Evolutionary conservation across 2,888 invertebrate genomes (phyloP), one percentile per base, ranked within the genome.

Genomic region (Spatulosminthurus flaviceps): DNA sequence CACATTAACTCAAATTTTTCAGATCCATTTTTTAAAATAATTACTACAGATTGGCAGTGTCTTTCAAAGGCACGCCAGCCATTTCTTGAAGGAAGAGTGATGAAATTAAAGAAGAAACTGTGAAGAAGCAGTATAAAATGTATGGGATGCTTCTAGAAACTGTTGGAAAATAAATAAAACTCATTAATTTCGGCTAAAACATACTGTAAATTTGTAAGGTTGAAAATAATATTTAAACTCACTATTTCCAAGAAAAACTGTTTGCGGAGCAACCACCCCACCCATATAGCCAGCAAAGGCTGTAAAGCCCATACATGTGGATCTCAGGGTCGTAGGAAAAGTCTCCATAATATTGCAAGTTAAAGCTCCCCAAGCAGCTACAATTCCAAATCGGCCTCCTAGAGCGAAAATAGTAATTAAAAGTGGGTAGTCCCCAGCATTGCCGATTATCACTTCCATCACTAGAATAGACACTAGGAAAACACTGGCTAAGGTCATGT

Each of bases 241-340:
- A 84, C 84, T 22, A 66, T 77, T 82, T 69, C 82, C 84, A 7
- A 84, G 70, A 70, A 79, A 82, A 2, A 82, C 83, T 73, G 82
- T 74, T 76, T 83, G 84, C 5, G 84, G 84, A 19, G 84, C 83
- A 13, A 83, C 67, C 24, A 84, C 78, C n/a, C 84, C 83, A 34
- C 83, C 81, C 22, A 84, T 22, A 28, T 81, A 82, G 0, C 82
- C 83, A 13, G 82, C 82, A 24, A 82, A 78, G n/a, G 81, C 79
- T 60, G 84, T 84, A 60, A 84, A 77, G 26, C 84, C 83, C 26
- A 84, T 78, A 21, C 81, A 82, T 0, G 81, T 77, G 0, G 82
- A 80, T 19, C 84, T 51, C 13, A 83, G 75, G 9, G 80, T 73
- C 0, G 84, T 84, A 5, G 84, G 84, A 69, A 84, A 84, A 16